Base-by-base conservation (phyloP, 30 jellyfish, hydroid and myxozoan species). In the Aurelia sp. region DNA sequence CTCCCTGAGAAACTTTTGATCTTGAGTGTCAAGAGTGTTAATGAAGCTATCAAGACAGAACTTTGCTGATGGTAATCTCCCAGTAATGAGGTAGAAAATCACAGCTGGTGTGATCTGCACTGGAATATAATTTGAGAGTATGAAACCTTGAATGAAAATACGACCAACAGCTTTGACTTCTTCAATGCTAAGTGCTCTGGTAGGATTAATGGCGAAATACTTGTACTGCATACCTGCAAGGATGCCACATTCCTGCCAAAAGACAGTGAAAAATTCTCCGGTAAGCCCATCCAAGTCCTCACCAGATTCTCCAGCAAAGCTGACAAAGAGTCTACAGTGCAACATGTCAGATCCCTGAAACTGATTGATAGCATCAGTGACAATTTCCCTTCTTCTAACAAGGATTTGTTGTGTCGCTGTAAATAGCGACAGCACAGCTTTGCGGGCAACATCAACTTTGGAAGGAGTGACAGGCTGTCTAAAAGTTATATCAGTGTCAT, bases 211-310 rank as follows among this genome's bases (percentile, higher is more conserved):
- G 9, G 66, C 9, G 23, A 57, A 57, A 57, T 57, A 57, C 66
- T 57, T 57, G 66, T 57, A 57, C 66, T 57, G 4, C 20, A 57
- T 57, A 57, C 66, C 66, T 57, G 66, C 66, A 57, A 57, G 66
- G 66, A 57, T 57, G 66, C 66, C 66, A 57, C 66, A 57, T 57
- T 57, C 66, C 9, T 57, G 66, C 76, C 76, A 66, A 22, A 66
- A 66, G 53, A 22, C 53, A 35, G 76, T 22, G 76, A 66, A 66
- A 35, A 66, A 66, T 66, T 66, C 76, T 66, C 76, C 7, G 76
- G 53, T 66, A 27, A 66, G 53, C 48, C 76, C 76, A 66, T 66
- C 76, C 31, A 66, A 22, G 53, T 66, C 76, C 30, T 66, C 76
- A 66, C 76, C 76, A 22, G 53, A 6, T 66, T 66, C 76, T 57